Evolutionary conservation across 2,888 invertebrate species (phyloP), one percentile per base, ranked within the genome.

Genomic region (Cantharis rustica): DNA sequence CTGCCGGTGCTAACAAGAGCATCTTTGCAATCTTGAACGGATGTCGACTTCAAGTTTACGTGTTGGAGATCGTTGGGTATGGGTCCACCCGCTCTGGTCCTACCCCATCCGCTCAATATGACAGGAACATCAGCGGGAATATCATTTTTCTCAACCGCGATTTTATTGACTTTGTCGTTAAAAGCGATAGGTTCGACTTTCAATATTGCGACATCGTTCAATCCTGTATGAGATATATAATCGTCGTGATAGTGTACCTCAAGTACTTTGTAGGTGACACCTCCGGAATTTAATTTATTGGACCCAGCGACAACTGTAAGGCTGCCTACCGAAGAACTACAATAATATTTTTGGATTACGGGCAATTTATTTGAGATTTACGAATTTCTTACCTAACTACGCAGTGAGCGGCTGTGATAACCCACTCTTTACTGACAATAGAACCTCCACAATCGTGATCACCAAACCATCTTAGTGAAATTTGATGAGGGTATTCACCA

Each of bases 1-100:
- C 17, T 62, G 11, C 47, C 31, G 7, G n/a, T 47, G 47, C n/a
- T 47, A n/a, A 1, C 9, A 4, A 11, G 64, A n/a, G 64, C 64
- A n/a, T 20, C n/a, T 11, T 61, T 75, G 88, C 92, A 92, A 10
- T 86, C 84, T 26, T 89, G 88, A 16, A 90, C 89, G 71, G 88
- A 90, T n/a, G 92, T 82, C 0, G 90, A 87, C 0, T 85, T 88
- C 75, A 90, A 82, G 78, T 89, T 86, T 73, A 92, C 90, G 84
- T 89, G 89, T 81, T 92, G 92, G 10, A 93, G 87, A 10, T 89
- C 87, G 73, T 89, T 88, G 0, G 92, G 91, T 0, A 89, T 83
- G 2, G 82, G 81, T 20, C 92, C 92, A 10, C 62, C 47, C 11
- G 27, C 69, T 2, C 16, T 63, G 4, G 64, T 63, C 5, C 11